Evolutionary conservation across 1,140 invertebrate species (phyloP).

Genomic region (Zophobas morio): DNA sequence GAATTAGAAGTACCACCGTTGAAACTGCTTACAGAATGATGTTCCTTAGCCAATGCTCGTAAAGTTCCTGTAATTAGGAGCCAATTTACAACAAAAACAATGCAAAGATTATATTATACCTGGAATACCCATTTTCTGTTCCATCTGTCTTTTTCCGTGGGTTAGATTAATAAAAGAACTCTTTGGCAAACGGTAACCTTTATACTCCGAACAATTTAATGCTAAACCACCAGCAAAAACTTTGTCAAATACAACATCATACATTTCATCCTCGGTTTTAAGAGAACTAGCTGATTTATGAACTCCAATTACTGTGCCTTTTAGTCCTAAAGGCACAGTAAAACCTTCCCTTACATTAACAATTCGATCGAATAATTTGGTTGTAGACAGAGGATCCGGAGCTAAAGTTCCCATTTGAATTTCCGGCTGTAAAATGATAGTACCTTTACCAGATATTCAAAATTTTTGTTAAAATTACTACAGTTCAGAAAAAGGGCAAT

Average conservation of each 20-base stretch:
- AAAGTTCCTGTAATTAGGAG: slow-evolving; percentile 15
- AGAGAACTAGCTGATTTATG: slow-evolving; percentile 69
- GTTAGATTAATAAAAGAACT: slow-evolving; percentile 76
- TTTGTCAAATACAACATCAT: slow-evolving; percentile 85
- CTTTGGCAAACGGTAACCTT: slow-evolving; percentile 71
- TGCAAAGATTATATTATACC: slow-evolving; percentile 47
- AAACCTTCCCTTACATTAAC: slow-evolving; percentile 82
- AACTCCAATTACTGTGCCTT: slow-evolving; percentile 86
- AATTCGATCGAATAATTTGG: slow-evolving; percentile 86
- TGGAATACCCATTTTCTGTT: slow-evolving; percentile 65
- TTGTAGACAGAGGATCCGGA: slow-evolving; percentile 78
- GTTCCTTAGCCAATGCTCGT: slow-evolving; percentile 11
- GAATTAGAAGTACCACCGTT: neutral
- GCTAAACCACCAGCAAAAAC: slow-evolving; percentile 78
- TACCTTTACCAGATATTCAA: no score
- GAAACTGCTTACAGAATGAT: neutral
- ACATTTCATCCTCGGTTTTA: slow-evolving; percentile 72
- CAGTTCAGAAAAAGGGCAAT: no score
- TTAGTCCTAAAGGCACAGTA: slow-evolving; percentile 84
- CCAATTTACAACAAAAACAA: neutral
- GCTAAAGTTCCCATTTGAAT: slow-evolving; percentile 70
- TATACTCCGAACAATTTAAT: slow-evolving; percentile 70
- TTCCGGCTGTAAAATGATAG: slow-evolving; percentile 63
- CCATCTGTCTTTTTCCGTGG: slow-evolving; percentile 68
- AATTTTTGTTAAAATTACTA: no score